A percentile compares a stretch with the other conserved stretches of the same genome.
Evolutionary conservation across 2,113 vertebrate species (phyloP).

Genomic region (Paracanthobrama guichenoti): DNA sequence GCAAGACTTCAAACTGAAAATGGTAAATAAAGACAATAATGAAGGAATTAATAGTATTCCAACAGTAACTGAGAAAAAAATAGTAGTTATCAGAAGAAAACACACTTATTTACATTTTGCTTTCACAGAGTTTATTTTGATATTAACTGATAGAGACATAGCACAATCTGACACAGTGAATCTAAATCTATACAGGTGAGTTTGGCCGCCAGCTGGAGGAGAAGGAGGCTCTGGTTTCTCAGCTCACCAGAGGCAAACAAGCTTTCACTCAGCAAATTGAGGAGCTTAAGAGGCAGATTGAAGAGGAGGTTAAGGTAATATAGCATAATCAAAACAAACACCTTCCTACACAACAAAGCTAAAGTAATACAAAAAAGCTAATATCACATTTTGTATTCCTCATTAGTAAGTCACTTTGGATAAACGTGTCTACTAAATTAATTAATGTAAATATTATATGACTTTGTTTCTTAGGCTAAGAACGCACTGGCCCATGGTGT

Average conservation of each 20-base stretch:
- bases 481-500: slow-evolving; percentile 33
- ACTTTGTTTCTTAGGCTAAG: not conserved
- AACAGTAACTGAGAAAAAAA: no score
- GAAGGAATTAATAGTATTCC: not conserved
- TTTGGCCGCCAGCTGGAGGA: slow-evolving; percentile 75
- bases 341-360: not conserved
- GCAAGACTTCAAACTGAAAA: slow-evolving; percentile 58
- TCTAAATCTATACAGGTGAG: slow-evolving; percentile 57
- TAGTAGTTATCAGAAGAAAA: not conserved
- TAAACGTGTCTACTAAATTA: no score
- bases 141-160: not conserved
- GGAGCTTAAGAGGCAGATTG: slow-evolving; percentile 66
- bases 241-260: slow-evolving; percentile 52
- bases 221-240: slow-evolving; percentile 73
- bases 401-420: no score
- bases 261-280: slow-evolving; percentile 56
- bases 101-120: not conserved
- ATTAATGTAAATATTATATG: no score
- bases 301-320: slow-evolving; percentile 68
- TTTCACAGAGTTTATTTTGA: not conserved
- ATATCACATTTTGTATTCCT: no score
- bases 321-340: no score
- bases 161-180: not conserved
- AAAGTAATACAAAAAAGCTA: no score
- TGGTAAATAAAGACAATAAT: slow-evolving; percentile 30